Base-by-base conservation (phyloP, 2,888 invertebrate species). In the Drosophila multiciliata region DNA sequence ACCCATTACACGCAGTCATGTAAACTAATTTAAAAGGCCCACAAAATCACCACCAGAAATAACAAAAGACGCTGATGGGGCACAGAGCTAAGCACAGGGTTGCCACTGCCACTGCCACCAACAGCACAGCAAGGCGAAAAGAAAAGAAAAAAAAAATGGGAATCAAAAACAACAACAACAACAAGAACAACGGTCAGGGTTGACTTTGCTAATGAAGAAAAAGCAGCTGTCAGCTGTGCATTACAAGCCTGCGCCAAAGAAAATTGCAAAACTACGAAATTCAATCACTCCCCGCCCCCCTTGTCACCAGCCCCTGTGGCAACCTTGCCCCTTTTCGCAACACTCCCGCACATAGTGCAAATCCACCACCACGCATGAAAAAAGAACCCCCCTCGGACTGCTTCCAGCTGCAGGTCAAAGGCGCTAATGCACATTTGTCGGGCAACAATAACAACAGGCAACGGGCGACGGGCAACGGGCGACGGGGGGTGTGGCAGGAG, bases 141-240 rank as follows among this genome's bases (percentile, higher is more conserved):
- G 11, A 4, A 52, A 20, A 57, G 7, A 40, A 20, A 8, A n/a
- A 53, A 9, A 33, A 26, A 15, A 15, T 36, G 35, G 1, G 26
- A 17, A 17, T 29, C 52, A 20, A 52, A 11, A 52, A 15, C 52
- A 57, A 17, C n/a, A 55, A 40, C 23, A 23, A 54, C 6, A 42
- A 35, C 23, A 60, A 23, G n/a, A 63, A 48, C 66, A 65, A 65
- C 64, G 74, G 78, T 66, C 82, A 80, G 87, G 87, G 87, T 85
- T 89, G 87, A 87, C 88, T 87, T 77, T 81, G 86, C 83, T 89
- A 89, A 89, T 87, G 87, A 87, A 87, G 90, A 87, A 87, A 89
- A 87, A 87, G 88, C 87, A 89, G 88, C 90, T 87, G 87, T 87
- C 88, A 87, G 86, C 90, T 87, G 86, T 85, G 90, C 89, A 82